Evolutionary conservation across 2,888 invertebrate genomes (phyloP).

Genomic region (Diogma glabrata): DNA sequence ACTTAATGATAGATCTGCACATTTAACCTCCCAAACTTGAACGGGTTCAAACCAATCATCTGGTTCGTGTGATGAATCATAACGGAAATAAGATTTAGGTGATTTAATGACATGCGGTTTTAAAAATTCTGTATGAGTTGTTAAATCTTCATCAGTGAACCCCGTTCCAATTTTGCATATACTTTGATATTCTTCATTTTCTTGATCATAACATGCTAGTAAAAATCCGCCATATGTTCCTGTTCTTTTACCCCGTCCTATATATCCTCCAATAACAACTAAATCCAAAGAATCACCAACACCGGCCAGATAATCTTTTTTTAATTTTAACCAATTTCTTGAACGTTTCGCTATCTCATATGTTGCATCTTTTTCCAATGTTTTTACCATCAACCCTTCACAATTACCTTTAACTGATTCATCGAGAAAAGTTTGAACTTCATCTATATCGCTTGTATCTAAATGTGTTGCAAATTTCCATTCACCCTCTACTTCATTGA

Average conservation of each 20-base stretch:
- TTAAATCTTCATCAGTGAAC: slow-evolving; percentile 84
- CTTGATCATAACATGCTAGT: slow-evolving; percentile 82
- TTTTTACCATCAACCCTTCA: slow-evolving; percentile 98
- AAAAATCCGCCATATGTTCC: slow-evolving; percentile 93
- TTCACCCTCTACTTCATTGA: slow-evolving; percentile 60
- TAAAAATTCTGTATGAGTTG: slow-evolving; percentile 61
- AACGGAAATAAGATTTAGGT: slow-evolving; percentile 72
- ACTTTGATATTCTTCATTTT: slow-evolving; percentile 83
- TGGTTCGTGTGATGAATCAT: slow-evolving; percentile 57
- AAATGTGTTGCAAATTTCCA: slow-evolving; percentile 79
- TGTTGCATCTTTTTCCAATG: slow-evolving; percentile 69
- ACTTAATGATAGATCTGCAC: slow-evolving; percentile 93
- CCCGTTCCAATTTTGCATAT: slow-evolving; percentile 73
- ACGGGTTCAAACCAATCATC: slow-evolving; percentile 85
- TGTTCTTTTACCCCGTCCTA: slow-evolving; percentile 85
- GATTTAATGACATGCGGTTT: slow-evolving; percentile 60
- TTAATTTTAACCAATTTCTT: slow-evolving; percentile 88
- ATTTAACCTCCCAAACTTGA: slow-evolving; percentile 93
- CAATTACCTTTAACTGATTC: slow-evolving; percentile 93
- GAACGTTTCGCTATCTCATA: slow-evolving; percentile 97
- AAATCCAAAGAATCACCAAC: slow-evolving; percentile 94
- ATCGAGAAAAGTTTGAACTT: slow-evolving; percentile 87
- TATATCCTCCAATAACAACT: slow-evolving; percentile 90
- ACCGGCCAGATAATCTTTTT: slow-evolving; percentile 95
- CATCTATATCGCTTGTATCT: slow-evolving; percentile 78